Evolutionary conservation across 2,888 invertebrate species (phyloP), one percentile per base, ranked within the genome.

Genomic region (Agrenia bidenticulata): DNA sequence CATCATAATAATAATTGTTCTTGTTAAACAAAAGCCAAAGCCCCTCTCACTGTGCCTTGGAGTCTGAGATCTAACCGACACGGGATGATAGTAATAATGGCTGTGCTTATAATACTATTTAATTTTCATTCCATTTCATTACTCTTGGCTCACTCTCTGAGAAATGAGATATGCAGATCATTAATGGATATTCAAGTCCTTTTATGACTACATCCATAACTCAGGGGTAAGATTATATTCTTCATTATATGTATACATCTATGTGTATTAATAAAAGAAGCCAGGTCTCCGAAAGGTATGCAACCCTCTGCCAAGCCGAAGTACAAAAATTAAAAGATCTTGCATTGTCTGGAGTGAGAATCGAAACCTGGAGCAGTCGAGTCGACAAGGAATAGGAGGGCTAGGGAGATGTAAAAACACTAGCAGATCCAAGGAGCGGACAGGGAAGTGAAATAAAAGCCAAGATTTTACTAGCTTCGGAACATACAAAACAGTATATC

Each of bases 161-260:
- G 32, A 11, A 32, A 32, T 32, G 32, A 32, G 32, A 32, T 32
- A 32, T 32, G 32, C 45, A 45, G 45, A 55, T 49, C 62, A 55
- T 64, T 74, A 70, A 74, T 70, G 67, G 66, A 51, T 63, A 64
- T 70, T 65, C 65, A 72, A 66, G 66, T 63, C 70, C 70, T 72
- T 74, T 74, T 74, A 72, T 70, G 72, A 72, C 67, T 66, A 69
- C 70, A 70, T 70, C 67, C 66, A 70, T 67, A 45, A 66, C 61
- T 51, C 19, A 45, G 15, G 19, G 5, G 45, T 45, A 15, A n/a
- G 9, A 45, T 17, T 19, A 5, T 19, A 45, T 5, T 19, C 45
- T 45, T n/a, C 45, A 11, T 15, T 19, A 5, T n/a, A 11, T 45
- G 15, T 17, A 11, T n/a, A n/a, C n/a, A n/a, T n/a, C n/a, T n/a